A percentile compares a stretch with the other conserved stretches of the same genome.
Evolutionary conservation across 2,888 invertebrate species (phyloP).

Genomic region (Latrodectus hesperus): DNA sequence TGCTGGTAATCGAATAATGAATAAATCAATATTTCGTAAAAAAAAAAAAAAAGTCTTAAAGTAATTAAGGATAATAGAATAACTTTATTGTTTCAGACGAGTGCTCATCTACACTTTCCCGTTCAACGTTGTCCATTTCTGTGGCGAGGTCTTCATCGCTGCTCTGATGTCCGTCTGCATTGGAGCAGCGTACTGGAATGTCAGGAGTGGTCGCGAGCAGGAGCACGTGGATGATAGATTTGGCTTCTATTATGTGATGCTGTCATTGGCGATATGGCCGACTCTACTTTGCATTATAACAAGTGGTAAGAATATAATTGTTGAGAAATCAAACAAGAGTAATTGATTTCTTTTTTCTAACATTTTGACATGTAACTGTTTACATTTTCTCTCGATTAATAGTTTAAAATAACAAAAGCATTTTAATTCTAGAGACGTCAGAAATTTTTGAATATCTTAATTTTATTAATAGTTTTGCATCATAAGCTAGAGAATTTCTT

Average conservation of each 20-base stretch:
- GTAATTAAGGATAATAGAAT: not conserved
- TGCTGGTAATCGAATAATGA: too few relatives aligned
- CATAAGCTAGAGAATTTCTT: too few relatives aligned
- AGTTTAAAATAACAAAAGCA: too few relatives aligned
- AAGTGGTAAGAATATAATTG: conserved; percentile 69
- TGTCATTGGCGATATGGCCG: conserved; percentile 87
- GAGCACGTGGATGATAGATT: conserved; percentile 78
- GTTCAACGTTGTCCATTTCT: conserved; percentile 85
- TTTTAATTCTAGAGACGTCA: too few relatives aligned
- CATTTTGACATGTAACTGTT: too few relatives aligned
- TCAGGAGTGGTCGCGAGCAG: conserved; percentile 78
- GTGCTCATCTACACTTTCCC: conserved; percentile 86
- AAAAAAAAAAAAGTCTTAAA: not conserved
- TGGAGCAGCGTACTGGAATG: conserved; percentile 92
- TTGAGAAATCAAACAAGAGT: too few relatives aligned
- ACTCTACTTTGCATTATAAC: conserved; percentile 79
- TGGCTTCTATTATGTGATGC: conserved; percentile 89
- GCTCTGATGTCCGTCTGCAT: conserved; percentile 87
- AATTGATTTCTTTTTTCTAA: too few relatives aligned
- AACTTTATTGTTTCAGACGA: conserved; percentile 73
- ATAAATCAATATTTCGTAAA: not conserved
- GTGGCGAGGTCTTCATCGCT: conserved; percentile 85
- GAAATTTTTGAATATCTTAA: too few relatives aligned
- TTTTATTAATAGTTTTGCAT: too few relatives aligned
- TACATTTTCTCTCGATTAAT: too few relatives aligned